phyloP scores from a whole-genome alignment of 2,113 vertebrate genomes.

The Sialia sialis region DNA sequence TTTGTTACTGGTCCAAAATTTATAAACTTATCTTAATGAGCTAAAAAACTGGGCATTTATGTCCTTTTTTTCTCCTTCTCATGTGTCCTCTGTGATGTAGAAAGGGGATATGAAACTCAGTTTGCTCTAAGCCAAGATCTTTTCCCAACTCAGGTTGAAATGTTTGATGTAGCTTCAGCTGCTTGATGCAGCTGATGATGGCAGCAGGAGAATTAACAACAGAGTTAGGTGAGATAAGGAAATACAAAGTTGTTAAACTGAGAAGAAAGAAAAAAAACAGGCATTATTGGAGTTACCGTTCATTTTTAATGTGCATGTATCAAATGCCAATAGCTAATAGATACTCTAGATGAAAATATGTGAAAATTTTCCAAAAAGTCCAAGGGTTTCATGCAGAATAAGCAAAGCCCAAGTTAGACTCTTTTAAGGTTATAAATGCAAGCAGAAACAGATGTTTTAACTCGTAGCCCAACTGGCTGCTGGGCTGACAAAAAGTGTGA shows the following conservation, averaged over 20 bases:
- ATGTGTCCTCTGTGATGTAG: fast-evolving
- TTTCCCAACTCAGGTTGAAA: background rate
- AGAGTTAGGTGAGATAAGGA: background rate
- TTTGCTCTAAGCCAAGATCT: background rate
- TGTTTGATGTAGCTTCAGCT: background rate
- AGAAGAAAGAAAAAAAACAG: background rate
- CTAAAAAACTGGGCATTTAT: background rate
- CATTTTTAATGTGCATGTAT: background rate
- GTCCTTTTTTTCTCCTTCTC: background rate
- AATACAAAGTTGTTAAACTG: background rate
- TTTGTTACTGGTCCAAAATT: background rate
- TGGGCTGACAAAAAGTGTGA: background rate
- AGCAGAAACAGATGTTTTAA: background rate
- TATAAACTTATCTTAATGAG: background rate
- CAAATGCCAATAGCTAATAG: background rate
- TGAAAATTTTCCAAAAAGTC: background rate
- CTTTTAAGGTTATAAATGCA: background rate
- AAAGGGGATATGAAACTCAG: background rate
- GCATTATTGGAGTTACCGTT: background rate
- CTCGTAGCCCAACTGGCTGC: background rate
- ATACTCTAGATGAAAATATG: background rate
- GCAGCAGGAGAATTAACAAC: background rate
- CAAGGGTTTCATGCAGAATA: background rate
- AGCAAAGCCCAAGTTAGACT: background rate
- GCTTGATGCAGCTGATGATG: background rate